Evolutionary conservation across 2,888 invertebrate species (phyloP), one percentile per base, ranked within the genome.

Genomic region (Keiferia lycopersicella): DNA sequence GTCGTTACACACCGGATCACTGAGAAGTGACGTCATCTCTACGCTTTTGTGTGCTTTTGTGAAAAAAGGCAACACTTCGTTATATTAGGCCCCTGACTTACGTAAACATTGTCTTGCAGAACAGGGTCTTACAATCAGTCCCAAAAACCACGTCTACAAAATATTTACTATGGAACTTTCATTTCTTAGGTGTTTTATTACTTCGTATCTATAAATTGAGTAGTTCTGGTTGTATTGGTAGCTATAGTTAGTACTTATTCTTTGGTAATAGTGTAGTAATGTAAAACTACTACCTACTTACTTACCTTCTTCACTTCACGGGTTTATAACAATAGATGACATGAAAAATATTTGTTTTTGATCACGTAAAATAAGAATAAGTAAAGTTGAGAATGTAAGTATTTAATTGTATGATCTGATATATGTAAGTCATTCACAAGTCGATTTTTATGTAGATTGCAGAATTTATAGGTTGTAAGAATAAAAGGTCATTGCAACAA

Each of bases 1-100:
- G 76, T 74, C 80, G 77, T 80, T 80, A 79, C 74, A 74, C 74
- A 67, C 68, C 67, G 66, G 66, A 68, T 72, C 70, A 64, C 60
- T 63, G 50, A 65, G 66, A 64, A 66, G 66, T 68, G 69, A 65
- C 56, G 56, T 56, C 56, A 56, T 56, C n/a, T 56, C 56, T 8
- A 34, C 56, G 34, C 56, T 56, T 56, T 56, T 56, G 66, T 65
- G 67, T 64, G 56, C 56, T 56, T 56, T 56, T 56, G 66, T 65
- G 67, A 63, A 67, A 67, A 67, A 67, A 67, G 57, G 59, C 51
- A 69, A 64, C 68, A 66, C 67, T 68, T 67, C 64, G 65, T 67
- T 66, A 53, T 53, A 53, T 62, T 53, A 22, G 8, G 8, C 34
- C 34, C 34, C 34, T 34, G 16, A 34, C 56, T 30, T 56, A 56